Percentiles rank a stretch among this genome's conserved stretches.
Conservation (phyloP, 1,140 invertebrate species). For the Onthophagus taurus region DNA sequence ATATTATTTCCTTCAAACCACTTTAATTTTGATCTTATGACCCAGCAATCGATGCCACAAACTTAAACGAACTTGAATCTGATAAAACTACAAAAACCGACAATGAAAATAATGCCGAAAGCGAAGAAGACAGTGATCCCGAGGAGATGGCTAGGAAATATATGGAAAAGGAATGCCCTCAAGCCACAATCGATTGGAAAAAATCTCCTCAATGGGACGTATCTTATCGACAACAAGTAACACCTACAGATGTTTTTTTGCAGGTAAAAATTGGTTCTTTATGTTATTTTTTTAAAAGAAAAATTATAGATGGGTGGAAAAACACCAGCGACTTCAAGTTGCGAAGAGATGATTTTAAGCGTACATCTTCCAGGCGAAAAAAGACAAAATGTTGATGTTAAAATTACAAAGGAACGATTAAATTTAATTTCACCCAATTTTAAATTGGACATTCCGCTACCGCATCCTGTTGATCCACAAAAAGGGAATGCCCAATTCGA, state of each 20-base stretch:
- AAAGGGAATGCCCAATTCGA: constrained; percentile 71
- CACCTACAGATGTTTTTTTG: constrained; percentile 75
- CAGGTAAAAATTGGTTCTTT: constrained; percentile 45
- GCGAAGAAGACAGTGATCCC: not conserved
- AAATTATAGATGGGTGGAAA: constrained; percentile 67
- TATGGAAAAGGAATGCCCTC: not conserved
- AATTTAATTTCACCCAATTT: constrained; percentile 52
- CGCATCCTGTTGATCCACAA: constrained; percentile 71
- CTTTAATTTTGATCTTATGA: too few species aligned
- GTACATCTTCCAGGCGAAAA: constrained; percentile 65
- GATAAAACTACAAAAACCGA: too few species aligned
- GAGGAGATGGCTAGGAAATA: not conserved
- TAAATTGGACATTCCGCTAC: constrained; percentile 62
- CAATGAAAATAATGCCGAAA: not conserved
- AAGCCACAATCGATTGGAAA: constrained; percentile 36
- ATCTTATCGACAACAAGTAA: constrained; percentile 74
- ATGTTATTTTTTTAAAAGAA: not conserved
- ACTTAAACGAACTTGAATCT: too few species aligned
- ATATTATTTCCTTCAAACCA: too few species aligned
- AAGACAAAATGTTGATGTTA: constrained; percentile 54
- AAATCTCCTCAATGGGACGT: constrained; percentile 69
- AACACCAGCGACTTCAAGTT: constrained; percentile 69
- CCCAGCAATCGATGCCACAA: too few species aligned
- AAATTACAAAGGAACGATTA: constrained; percentile 58
- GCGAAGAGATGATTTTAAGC: constrained; percentile 71